phyloP scores from a whole-genome alignment of 2,113 vertebrate species.

The Oreochromis spilurus region DNA sequence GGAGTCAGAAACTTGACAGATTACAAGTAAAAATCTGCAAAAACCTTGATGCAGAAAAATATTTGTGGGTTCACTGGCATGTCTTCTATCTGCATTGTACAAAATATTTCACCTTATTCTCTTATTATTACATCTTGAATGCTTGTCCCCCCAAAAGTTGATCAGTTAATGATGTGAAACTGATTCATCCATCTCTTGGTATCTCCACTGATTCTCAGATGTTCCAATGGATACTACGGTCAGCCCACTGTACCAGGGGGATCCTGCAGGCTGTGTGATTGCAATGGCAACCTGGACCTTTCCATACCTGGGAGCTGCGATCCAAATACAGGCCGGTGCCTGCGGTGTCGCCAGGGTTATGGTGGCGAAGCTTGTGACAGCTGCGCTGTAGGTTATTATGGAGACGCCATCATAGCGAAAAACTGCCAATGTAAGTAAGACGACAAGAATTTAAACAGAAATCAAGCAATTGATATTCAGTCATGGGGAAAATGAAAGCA shows the following conservation, averaged over 20 bases:
- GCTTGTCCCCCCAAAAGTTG: neutral
- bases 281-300: slow-evolving; percentile 90
- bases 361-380: slow-evolving; percentile 81
- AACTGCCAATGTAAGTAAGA: slow-evolving; percentile 89
- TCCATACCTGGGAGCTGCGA: slow-evolving; percentile 85
- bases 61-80: neutral
- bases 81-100: neutral
- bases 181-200: neutral
- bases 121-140: neutral
- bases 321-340: slow-evolving; percentile 88
- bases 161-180: neutral
- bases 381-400: slow-evolving; percentile 89
- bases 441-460: neutral
- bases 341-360: slow-evolving; percentile 87
- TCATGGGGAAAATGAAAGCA: neutral
- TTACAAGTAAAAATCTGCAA: neutral
- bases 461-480: neutral
- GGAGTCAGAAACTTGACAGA: neutral
- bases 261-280: slow-evolving; percentile 86
- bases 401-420: slow-evolving; percentile 82
- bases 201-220: slow-evolving; percentile 70
- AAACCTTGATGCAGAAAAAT: neutral
- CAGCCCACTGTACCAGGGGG: slow-evolving; percentile 81
- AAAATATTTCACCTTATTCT: neutral
- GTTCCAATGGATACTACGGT: slow-evolving; percentile 90